Conservation (phyloP, 2,113 vertebrate genomes). For the Chamaetylas fuelleborni region DNA sequence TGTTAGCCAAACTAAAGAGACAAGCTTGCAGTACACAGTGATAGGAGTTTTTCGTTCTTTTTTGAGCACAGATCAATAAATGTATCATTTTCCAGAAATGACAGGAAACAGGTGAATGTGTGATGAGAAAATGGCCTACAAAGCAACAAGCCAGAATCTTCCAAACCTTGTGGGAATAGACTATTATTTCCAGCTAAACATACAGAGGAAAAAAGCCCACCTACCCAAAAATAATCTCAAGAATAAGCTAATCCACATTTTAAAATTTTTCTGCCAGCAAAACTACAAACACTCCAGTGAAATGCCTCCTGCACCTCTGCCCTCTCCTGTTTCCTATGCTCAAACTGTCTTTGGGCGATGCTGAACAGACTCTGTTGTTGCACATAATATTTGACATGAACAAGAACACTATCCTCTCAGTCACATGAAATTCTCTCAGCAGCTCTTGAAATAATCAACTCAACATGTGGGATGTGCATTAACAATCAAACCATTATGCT, state of each 20-base stretch:
- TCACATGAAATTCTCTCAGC: neutral
- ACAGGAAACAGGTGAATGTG: neutral
- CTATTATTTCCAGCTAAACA: neutral
- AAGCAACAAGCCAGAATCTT: neutral
- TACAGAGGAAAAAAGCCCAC: neutral
- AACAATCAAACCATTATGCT: constrained; percentile 48
- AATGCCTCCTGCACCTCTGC: neutral
- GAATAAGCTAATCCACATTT: neutral
- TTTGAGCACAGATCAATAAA: neutral
- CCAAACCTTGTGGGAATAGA: neutral
- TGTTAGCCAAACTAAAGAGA: neutral
- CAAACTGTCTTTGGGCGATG: neutral
- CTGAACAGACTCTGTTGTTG: neutral
- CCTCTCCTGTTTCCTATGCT: neutral
- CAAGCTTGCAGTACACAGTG: neutral
- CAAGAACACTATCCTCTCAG: neutral
- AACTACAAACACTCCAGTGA: neutral
- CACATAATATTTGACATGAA: neutral
- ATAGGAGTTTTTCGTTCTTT: neutral
- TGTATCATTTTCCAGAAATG: neutral
- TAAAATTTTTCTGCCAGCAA: neutral
- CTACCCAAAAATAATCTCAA: neutral
- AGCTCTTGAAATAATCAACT: constrained; percentile 17
- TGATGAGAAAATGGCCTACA: neutral
- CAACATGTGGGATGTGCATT: neutral